Evolutionary conservation across 2,797 vertebrate species (phyloP).

Genomic region (Phaenicophaeus curvirostris): DNA sequence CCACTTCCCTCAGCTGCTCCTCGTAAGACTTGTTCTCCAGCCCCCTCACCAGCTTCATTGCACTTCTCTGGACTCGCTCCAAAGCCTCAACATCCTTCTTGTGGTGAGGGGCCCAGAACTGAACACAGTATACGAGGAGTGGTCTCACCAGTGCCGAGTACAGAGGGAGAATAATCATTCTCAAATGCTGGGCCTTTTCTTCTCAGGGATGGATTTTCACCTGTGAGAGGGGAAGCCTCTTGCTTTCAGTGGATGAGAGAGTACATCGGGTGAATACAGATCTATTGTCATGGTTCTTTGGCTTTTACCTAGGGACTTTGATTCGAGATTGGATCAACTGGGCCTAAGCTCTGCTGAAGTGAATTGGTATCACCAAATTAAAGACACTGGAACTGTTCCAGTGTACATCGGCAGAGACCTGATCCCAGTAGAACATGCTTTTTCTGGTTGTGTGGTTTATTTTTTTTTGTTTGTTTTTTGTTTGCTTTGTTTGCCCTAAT

Average conservation of each 20-base stretch:
- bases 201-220: background rate
- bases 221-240: background rate
- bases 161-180: too few relatives aligned
- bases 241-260: background rate
- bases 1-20: too few relatives aligned
- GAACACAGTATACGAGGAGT: too few relatives aligned
- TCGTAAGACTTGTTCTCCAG: too few relatives aligned
- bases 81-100: too few relatives aligned
- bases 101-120: too few relatives aligned
- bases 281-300: background rate
- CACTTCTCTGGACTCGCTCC: too few relatives aligned
- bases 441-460: background rate
- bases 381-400: background rate
- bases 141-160: too few relatives aligned
- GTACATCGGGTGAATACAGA: background rate
- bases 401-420: background rate
- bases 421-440: background rate
- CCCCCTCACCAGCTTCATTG: too few relatives aligned
- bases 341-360: background rate
- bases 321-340: background rate
- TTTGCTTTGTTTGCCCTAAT: background rate
- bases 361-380: background rate
- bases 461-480: background rate
- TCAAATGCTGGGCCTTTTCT: background rate
- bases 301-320: background rate